Evolutionary conservation across 1,140 invertebrate genomes (phyloP), one percentile per base, ranked within the genome.

Genomic region (Drosophila virilis): DNA sequence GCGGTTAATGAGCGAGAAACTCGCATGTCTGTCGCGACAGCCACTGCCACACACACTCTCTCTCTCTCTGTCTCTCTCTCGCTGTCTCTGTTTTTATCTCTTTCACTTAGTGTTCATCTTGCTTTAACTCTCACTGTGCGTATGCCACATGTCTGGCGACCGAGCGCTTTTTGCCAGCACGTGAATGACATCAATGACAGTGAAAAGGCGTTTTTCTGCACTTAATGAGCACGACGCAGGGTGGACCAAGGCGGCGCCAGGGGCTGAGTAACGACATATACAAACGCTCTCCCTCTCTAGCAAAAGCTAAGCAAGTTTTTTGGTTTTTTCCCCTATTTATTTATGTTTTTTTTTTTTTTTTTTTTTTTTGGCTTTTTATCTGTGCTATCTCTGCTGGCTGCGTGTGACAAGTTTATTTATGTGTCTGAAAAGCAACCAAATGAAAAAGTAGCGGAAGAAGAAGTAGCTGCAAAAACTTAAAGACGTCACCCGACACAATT

Each of bases 1-100:
- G 80, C 85, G 84, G 84, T 88, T 88, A 88, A 88, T 88, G 84
- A 88, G 84, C 84, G 84, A 88, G 84, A 88, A 88, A 88, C 84
- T 89, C 73, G 79, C 88, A 89, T 89, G 84, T 83, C 84, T 88
- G 84, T 71, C 84, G 69, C 80, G 78, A 85, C 81, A 74, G 40
- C 54, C 69, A 37, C 33, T 35, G 22, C 40, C 61, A 50, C 33
- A 22, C 17, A 32, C 33, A 9, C 17, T 15, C 17, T 13, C n/a
- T 2, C 22, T 28, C 51, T 43, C 9, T 46, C 59, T 7, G n/a
- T 3, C 33, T 9, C 12, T 8, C 22, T 35, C 22, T 40, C 13
- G 6, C 64, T 32, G 17, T 60, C 48, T 69, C 50, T 69, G 35
- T 45, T 55, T 59, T 61, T 46, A 48, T 48, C 35, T 48, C 60